Conservation (phyloP, 2,888 invertebrate species). For the Nymphalis c-album region DNA sequence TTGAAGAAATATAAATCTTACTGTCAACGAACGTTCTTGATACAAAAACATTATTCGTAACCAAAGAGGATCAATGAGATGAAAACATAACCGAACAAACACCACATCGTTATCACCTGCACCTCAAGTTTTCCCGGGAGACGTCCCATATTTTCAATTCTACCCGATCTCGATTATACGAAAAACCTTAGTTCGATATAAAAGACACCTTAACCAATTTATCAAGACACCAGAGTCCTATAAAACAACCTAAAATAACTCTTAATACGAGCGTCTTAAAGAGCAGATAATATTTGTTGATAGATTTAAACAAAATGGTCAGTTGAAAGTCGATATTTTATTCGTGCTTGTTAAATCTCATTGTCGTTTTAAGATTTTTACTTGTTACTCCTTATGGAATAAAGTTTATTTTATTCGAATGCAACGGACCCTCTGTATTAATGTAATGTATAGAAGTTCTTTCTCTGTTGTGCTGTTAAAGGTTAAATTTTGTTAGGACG, state of each 20-base stretch:
- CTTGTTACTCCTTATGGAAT: constrained; percentile 51
- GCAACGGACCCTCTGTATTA: constrained; percentile 40
- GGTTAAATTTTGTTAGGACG: constrained; percentile 22
- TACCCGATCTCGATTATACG: constrained; percentile 67
- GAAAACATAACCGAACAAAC: constrained; percentile 23
- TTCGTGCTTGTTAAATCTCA: constrained; percentile 72
- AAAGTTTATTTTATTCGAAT: constrained; percentile 46
- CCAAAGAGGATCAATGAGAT: constrained; percentile 7
- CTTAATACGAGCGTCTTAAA: constrained; percentile 27
- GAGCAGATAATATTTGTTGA: constrained; percentile 31
- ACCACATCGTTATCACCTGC: constrained; percentile 39
- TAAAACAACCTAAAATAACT: constrained; percentile 13
- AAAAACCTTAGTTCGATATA: constrained; percentile 60
- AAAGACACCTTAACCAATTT: constrained; percentile 55
- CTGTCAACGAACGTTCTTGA: not conserved
- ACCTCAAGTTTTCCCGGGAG: constrained; percentile 60
- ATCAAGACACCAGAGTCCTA: constrained; percentile 39
- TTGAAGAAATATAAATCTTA: too few relatives aligned
- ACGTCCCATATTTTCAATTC: constrained; percentile 72
- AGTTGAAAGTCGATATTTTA: constrained; percentile 70
- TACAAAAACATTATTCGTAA: not conserved
- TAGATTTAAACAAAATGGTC: constrained; percentile 42
- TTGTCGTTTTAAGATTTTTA: constrained; percentile 62
- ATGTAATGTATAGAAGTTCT: constrained; percentile 33
- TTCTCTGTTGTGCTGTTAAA: constrained; percentile 21